Base-by-base conservation (phyloP, 2,113 vertebrate species). In the Nannobrachium achirus region DNA sequence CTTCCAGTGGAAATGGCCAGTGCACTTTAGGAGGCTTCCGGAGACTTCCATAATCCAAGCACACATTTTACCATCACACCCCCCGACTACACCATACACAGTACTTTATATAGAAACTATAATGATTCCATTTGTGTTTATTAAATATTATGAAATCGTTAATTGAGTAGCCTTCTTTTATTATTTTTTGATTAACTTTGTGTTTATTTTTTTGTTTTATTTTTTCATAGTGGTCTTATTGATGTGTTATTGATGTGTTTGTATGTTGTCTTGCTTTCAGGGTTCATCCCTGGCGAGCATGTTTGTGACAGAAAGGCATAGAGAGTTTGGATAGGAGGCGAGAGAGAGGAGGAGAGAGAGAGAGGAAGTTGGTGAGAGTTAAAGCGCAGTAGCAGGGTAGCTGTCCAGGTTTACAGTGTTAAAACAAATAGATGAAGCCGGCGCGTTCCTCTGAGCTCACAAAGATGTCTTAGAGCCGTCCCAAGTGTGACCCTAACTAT, bases 271-370 rank as follows among this genome's bases (percentile, higher is more conserved):
- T 45, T 71, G 58, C 44, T 63, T 51, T 53, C 66, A 56, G 56
- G 55, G 52, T 72, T 33, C 78, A 85, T 91, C 90, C 85, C 86
- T 80, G 56, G 78, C 52, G 33, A 19, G 56, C 75, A 63, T 40
- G 53, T 18, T 8, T 58, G 13, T 62, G 38, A 41, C 8, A 25
- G 13, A 33, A 39, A 18, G 48, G 64, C 49, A 49, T 49, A n/a
- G 19, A 69, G 16, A 33, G 25, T 33, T 6, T 8, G 15, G 56
- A 61, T 51, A 8, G 40, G 38, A n/a, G 18, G 57, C 33, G 40
- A 13, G 7, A 13, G 13, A 14, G 52, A 15, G 11, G 14, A 46
- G 14, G 5, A 39, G 3, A 41, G 46, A 41, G 20, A 11, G 46
- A 10, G 25, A 2, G 25, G 25, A 2, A 33, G 25, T 33, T 33